Evolutionary conservation across 2,888 invertebrate genomes (phyloP).

Genomic region (Brenthis hecate): DNA sequence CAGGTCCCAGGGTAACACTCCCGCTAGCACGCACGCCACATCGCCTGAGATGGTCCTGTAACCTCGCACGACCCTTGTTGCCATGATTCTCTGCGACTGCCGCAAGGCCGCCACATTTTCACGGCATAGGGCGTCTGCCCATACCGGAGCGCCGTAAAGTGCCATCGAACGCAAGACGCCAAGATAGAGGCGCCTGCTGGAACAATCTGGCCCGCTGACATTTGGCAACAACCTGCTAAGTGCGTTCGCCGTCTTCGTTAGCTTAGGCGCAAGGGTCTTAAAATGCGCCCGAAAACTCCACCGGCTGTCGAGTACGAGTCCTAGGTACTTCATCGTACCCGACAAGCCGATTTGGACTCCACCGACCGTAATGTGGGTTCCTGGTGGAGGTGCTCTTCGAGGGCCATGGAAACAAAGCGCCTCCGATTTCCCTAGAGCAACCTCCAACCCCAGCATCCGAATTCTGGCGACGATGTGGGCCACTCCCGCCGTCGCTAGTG

Average conservation of each 20-base stretch:
- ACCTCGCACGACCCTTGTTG: no score
- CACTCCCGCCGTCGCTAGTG: neutral
- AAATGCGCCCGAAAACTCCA: no score
- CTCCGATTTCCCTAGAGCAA: neutral
- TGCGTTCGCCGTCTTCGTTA: neutral
- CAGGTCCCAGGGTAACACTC: no score
- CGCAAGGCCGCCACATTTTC: neutral
- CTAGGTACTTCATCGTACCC: no score
- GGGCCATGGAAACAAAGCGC: no score
- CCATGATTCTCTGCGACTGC: no score
- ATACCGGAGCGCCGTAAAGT: neutral
- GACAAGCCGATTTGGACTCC: no score
- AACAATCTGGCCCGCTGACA: neutral
- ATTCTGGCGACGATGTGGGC: neutral
- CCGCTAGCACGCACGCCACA: no score
- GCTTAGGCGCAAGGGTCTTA: neutral
- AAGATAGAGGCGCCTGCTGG: constrained; percentile 11
- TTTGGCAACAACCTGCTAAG: neutral
- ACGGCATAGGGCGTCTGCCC: neutral
- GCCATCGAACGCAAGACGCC: neutral
- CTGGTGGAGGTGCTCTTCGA: no score
- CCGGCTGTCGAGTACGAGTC: no score
- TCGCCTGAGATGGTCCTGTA: no score
- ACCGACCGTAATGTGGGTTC: no score
- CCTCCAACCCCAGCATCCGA: neutral